Percentiles rank a stretch among this genome's conserved stretches.
phyloP scores from a whole-genome alignment of 2,797 vertebrate species.

The Lithobates pipiens region DNA sequence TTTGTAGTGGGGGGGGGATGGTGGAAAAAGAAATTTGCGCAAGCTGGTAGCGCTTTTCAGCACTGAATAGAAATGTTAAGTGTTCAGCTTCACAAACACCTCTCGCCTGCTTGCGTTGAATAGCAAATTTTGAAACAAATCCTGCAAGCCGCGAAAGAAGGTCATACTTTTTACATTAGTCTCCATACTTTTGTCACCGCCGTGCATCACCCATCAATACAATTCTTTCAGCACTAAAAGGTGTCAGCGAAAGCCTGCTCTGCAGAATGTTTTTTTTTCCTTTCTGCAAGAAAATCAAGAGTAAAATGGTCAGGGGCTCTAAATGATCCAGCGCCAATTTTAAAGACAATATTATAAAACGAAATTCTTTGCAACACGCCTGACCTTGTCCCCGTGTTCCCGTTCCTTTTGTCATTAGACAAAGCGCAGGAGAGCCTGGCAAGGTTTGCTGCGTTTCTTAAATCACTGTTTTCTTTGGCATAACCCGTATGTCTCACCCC shows the following conservation, averaged over 20 bases:
- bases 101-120: slow-evolving; percentile 1
- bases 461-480: slow-evolving; percentile 53
- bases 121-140: slow-evolving; percentile 52
- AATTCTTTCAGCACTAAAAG: slow-evolving; percentile 51
- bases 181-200: slow-evolving; percentile 45
- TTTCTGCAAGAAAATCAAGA: slow-evolving; percentile 11
- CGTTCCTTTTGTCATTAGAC: slow-evolving; percentile 30
- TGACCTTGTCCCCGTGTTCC: slow-evolving; percentile 41
- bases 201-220: slow-evolving; percentile 43
- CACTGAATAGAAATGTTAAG: slow-evolving; percentile 26
- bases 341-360: slow-evolving; percentile 54
- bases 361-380: slow-evolving; percentile 21
- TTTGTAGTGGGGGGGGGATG: neutral
- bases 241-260: slow-evolving; percentile 40
- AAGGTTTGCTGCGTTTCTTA: slow-evolving; percentile 27
- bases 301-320: slow-evolving; percentile 25
- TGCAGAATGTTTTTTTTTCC: slow-evolving; percentile 16
- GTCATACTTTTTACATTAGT: slow-evolving; percentile 52
- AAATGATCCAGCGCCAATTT: slow-evolving; percentile 47
- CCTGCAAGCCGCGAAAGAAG: slow-evolving; percentile 21
- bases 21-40: neutral
- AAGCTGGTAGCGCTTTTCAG: neutral
- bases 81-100: slow-evolving; percentile 16
- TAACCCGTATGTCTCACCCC: slow-evolving; percentile 35
- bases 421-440: slow-evolving; percentile 41